Conservation (phyloP, 2,113 vertebrate species). For the Ellobius talpinus region DNA sequence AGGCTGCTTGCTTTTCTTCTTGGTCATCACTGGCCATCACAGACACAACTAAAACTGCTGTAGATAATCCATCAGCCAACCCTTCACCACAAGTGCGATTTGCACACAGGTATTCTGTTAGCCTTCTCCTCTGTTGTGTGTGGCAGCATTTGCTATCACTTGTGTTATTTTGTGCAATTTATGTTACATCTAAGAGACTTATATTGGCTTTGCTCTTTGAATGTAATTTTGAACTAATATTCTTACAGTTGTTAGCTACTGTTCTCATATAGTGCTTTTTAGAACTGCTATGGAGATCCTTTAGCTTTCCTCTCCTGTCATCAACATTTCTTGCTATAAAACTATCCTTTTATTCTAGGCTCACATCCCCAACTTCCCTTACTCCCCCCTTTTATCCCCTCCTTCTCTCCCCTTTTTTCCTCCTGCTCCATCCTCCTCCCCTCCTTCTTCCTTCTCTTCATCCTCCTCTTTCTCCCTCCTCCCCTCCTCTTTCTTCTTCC, state of each 20-base stretch:
- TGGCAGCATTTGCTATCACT: background rate
- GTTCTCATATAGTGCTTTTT: slow-evolving; percentile 1
- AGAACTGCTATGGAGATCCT: background rate
- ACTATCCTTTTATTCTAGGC: background rate
- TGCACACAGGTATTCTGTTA: background rate
- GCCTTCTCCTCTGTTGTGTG: background rate
- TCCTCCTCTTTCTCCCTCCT: too few species aligned
- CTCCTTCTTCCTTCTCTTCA: background rate
- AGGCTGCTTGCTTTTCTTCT: background rate
- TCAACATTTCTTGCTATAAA: background rate
- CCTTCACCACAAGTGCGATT: accelerated
- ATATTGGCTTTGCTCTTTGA: slow-evolving; percentile 5
- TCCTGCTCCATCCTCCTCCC: background rate
- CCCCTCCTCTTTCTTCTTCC: too few species aligned
- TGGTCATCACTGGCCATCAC: background rate
- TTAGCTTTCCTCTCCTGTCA: background rate
- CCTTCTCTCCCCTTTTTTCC: background rate
- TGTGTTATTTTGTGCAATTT: background rate
- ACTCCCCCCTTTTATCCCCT: background rate
- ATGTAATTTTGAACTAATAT: background rate
- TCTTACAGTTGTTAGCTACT: background rate
- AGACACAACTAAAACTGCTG: background rate
- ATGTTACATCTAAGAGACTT: background rate
- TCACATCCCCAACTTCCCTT: background rate
- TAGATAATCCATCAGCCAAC: background rate